Percentiles rank a stretch among this genome's conserved stretches.
phyloP scores from a whole-genome alignment of 2,797 vertebrate species.

The Hippocampus kuda region DNA sequence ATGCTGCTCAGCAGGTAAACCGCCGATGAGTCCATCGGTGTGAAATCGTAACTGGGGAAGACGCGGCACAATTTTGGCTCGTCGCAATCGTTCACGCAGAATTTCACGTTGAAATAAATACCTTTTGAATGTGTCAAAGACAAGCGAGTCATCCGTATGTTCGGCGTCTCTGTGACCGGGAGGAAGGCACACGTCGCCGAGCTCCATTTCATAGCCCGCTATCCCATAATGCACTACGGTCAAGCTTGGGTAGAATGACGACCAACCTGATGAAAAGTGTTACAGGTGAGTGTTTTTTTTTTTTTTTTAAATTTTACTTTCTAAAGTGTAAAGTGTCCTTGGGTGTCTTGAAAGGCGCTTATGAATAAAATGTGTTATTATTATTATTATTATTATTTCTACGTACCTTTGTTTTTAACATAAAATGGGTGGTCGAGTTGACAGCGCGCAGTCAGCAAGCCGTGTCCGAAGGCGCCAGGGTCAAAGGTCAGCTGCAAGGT shows the following conservation, averaged over 20 bases:
- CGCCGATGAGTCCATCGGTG: conserved; percentile 92
- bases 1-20: conserved; percentile 96
- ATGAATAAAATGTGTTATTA: too few species aligned
- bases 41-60: conserved; percentile 84
- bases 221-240: conserved; percentile 98
- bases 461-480: conserved; percentile 79
- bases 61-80: not conserved
- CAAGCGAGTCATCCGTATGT: conserved; percentile 89
- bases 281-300: not conserved
- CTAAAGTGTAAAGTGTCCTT: too few species aligned
- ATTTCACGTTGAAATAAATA: conserved; percentile 47
- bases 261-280: conserved; percentile 75
- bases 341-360: too few species aligned
- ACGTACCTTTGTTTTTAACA: conserved; percentile 90
- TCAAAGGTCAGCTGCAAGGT: conserved; percentile 93
- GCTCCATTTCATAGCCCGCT: conserved; percentile 91
- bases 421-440: conserved; percentile 91
- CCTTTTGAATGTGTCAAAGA: conserved; percentile 98
- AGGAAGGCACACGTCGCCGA: conserved; percentile 90
- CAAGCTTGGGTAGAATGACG: conserved; percentile 94
- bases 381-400: too few species aligned
- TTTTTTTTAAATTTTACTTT: too few species aligned
- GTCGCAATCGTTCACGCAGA: not conserved
- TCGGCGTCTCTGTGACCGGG: conserved; percentile 95
- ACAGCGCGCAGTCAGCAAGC: conserved; percentile 78